Conservation (phyloP, 2,888 invertebrate species). For the Trachelus stipa region DNA sequence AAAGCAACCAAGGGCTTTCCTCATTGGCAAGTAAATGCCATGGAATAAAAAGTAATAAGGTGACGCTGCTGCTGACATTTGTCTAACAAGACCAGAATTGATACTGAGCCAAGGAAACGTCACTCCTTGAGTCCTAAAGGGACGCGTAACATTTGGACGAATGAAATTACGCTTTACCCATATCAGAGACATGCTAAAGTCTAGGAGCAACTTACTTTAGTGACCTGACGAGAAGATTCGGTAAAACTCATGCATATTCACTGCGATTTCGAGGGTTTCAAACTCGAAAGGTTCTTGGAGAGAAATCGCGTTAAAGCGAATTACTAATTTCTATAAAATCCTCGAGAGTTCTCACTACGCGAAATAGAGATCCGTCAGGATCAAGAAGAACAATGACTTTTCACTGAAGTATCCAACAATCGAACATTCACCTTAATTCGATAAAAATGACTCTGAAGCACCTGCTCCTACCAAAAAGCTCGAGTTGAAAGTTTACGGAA, state of each 20-base stretch:
- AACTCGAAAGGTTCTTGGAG: background rate
- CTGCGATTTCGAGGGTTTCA: background rate
- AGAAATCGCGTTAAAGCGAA: background rate
- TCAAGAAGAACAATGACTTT: background rate
- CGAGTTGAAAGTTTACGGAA: background rate
- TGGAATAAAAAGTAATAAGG: conserved; percentile 44
- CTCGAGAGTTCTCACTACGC: background rate
- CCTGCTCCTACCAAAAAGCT: background rate
- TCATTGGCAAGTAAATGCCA: conserved; percentile 18
- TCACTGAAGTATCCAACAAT: background rate
- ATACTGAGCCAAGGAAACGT: background rate
- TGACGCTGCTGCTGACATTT: conserved; percentile 29
- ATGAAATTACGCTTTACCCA: background rate
- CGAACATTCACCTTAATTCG: background rate
- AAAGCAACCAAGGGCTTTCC: background rate
- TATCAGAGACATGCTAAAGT: background rate
- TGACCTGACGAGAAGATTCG: background rate
- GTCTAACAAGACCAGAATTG: conserved; percentile 25
- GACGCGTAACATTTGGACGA: background rate
- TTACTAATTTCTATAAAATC: background rate
- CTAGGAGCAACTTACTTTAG: background rate
- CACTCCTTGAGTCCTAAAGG: background rate
- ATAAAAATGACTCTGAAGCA: background rate
- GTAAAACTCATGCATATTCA: background rate
- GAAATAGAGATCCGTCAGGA: background rate